Conservation (phyloP, 2,797 vertebrate genomes). For the Neosilurus hyrtlii region DNA sequence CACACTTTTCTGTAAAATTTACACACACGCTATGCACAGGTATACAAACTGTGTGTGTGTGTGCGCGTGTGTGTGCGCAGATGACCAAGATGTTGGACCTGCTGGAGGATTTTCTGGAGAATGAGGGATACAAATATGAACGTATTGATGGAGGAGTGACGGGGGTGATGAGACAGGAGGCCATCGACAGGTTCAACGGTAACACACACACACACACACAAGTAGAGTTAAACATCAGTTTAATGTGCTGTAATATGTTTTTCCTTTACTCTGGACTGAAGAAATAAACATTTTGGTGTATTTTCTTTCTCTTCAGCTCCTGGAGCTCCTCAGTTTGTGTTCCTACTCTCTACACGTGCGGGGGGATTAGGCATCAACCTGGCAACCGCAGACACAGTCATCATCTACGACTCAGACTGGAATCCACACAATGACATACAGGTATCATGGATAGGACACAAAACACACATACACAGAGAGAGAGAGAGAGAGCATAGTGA, state of each 20-base stretch:
- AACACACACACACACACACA: neutral
- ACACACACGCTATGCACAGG: neutral
- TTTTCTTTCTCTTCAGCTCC: constrained; percentile 76
- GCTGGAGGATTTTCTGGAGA: constrained; percentile 94
- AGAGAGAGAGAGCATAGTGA: too few relatives aligned
- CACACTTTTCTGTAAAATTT: neutral
- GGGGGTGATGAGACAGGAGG: constrained; percentile 95
- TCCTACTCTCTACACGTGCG: constrained; percentile 95
- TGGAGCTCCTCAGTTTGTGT: constrained; percentile 95
- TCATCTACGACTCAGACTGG: constrained; percentile 99
- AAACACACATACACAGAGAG: neutral
- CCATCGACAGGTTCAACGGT: constrained; percentile 97
- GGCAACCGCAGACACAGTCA: constrained; percentile 96
- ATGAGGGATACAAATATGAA: constrained; percentile 97
- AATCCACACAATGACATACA: constrained; percentile 99
- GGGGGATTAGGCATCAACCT: constrained; percentile 97
- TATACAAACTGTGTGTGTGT: neutral
- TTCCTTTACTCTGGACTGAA: neutral
- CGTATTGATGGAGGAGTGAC: constrained; percentile 97
- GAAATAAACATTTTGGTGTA: neutral
- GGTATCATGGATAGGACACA: constrained; percentile 65
- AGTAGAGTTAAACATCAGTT: neutral
- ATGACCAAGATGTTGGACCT: constrained; percentile 99
- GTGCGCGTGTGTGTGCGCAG: too few relatives aligned
- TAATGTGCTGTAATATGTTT: neutral